A percentile compares a stretch with the other conserved stretches of the same genome.
These are phyloP conservation scores for Hermetia illucens DNA, from an alignment of 1,140 invertebrate genomes.

Conservation along the genomic window DNA sequence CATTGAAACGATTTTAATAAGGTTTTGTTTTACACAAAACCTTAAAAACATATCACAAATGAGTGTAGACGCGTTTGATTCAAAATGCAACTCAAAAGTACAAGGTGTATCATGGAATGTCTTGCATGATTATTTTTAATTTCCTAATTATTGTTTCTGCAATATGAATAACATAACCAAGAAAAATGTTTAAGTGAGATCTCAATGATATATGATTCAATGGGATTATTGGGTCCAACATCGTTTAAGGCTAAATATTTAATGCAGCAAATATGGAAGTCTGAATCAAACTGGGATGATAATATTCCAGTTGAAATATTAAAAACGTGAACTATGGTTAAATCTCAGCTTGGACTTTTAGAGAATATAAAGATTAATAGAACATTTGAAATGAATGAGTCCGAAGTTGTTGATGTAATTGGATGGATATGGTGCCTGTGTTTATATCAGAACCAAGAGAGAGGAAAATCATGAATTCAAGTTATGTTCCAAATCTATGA, in stretches of 20 bases:
- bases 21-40: too few relatives aligned
- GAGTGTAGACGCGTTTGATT: slow-evolving; percentile 4
- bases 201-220: slow-evolving; percentile 26
- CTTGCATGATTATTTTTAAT: slow-evolving; percentile 11
- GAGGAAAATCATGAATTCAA: slow-evolving; percentile 3
- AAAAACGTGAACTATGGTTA: slow-evolving; percentile 12
- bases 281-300: slow-evolving; percentile 17
- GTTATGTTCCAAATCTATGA: slow-evolving; percentile 25
- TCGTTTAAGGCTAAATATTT: slow-evolving; percentile 18
- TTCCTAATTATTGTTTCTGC: slow-evolving; percentile 6
- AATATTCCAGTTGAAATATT: slow-evolving; percentile 10
- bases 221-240: slow-evolving; percentile 18
- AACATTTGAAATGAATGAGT: too few relatives aligned
- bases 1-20: too few relatives aligned
- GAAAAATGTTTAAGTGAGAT: slow-evolving; percentile 21
- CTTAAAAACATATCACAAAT: slow-evolving; percentile 1
- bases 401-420: not conserved
- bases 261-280: slow-evolving; percentile 21
- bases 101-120: slow-evolving; percentile 13
- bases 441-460: slow-evolving; percentile 17
- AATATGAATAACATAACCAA: slow-evolving; percentile 14
- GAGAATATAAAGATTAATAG: slow-evolving; percentile 13
- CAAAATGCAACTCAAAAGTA: slow-evolving; percentile 9
- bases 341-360: slow-evolving; percentile 9
- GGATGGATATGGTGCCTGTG: slow-evolving; percentile 14